phyloP scores from a whole-genome alignment of 2,888 invertebrate species.

The Galerucella pusilla region DNA sequence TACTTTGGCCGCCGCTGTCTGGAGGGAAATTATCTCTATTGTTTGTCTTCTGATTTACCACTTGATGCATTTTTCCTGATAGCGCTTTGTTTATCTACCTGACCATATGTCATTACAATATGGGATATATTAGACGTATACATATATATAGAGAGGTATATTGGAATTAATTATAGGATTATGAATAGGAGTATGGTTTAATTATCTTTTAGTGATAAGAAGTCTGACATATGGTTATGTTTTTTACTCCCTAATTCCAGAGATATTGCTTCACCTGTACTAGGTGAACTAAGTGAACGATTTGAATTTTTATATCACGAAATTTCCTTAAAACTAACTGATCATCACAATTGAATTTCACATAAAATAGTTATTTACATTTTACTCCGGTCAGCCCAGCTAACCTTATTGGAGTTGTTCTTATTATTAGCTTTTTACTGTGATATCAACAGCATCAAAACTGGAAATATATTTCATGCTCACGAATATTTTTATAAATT shows the following conservation, averaged over 20 bases:
- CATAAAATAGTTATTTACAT: too few species aligned
- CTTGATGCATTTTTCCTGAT: conserved; percentile 52
- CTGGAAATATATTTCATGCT: too few species aligned
- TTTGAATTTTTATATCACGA: neutral
- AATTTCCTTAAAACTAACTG: neutral
- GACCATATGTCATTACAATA: conserved; percentile 55
- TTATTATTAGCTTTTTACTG: too few species aligned
- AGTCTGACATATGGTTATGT: conserved; percentile 38
- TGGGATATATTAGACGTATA: conserved; percentile 14
- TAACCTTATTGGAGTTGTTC: too few species aligned
- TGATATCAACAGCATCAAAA: too few species aligned
- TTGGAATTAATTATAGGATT: conserved; percentile 45
- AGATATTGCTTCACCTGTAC: neutral
- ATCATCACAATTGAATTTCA: too few species aligned
- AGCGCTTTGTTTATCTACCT: conserved; percentile 52
- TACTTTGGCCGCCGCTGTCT: conserved; percentile 15
- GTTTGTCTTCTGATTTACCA: conserved; percentile 62
- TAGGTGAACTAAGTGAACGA: neutral
- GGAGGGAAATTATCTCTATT: conserved; percentile 47
- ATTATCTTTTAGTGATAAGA: conserved; percentile 42
- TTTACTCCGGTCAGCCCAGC: too few species aligned
- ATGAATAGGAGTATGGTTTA: conserved; percentile 37
- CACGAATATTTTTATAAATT: too few species aligned
- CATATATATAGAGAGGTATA: conserved; percentile 8
- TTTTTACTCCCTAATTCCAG: conserved; percentile 14